phyloP scores from a whole-genome alignment of 92 coral and sea anemone genomes.

The Micromussa lordhowensis region DNA sequence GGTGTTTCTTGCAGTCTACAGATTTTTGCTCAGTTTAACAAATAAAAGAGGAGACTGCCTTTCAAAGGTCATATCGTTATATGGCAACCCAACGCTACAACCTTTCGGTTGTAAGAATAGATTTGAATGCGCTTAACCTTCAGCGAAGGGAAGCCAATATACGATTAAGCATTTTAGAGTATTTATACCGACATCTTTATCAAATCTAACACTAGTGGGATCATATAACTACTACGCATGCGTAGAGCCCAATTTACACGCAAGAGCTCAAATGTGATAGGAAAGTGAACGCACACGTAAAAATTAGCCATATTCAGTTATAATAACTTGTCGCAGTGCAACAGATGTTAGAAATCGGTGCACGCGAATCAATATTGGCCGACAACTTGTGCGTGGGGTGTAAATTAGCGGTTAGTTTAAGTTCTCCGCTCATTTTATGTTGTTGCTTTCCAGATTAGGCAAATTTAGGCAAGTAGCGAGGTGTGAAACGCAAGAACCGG shows the following conservation, averaged over 20 bases:
- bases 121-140: conserved; percentile 87
- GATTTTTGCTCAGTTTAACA: not conserved
- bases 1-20: not conserved
- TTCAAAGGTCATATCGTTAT: conserved; percentile 76
- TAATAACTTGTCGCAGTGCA: too few relatives aligned
- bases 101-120: conserved; percentile 73
- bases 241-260: not conserved
- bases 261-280: too few relatives aligned
- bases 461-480: too few relatives aligned
- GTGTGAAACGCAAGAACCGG: too few relatives aligned
- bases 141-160: conserved; percentile 77
- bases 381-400: too few relatives aligned
- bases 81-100: conserved; percentile 73
- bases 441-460: too few relatives aligned
- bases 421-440: too few relatives aligned
- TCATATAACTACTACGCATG: not conserved
- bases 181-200: not conserved
- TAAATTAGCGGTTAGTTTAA: too few relatives aligned
- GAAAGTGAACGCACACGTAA: not conserved
- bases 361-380: too few relatives aligned
- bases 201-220: not conserved
- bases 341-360: too few relatives aligned
- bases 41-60: conserved; percentile 83
- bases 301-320: too few relatives aligned
- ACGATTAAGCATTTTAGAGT: too few relatives aligned